A percentile compares a stretch with the other conserved stretches of the same genome.
phyloP scores from a whole-genome alignment of 1,140 invertebrate species.

The Asbolus verrucosus region DNA sequence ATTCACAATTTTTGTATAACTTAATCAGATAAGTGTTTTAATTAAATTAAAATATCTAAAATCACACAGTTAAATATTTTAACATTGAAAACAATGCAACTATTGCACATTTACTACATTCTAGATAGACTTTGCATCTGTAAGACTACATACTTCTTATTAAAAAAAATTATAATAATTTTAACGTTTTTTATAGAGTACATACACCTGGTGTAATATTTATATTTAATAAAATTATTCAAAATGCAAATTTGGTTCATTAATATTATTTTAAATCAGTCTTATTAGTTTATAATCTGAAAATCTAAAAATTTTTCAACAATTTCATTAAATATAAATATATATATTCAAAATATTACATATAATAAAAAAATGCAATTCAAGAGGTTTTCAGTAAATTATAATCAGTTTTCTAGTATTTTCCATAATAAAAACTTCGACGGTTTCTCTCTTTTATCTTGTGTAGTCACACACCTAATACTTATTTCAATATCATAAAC shows the following conservation, averaged over 20 bases:
- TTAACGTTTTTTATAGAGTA: conserved; percentile 31
- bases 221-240: conserved; percentile 43
- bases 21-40: conserved; percentile 30
- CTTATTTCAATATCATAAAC: no score
- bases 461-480: no score
- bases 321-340: conserved; percentile 42
- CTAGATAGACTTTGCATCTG: conserved; percentile 20
- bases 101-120: conserved; percentile 40
- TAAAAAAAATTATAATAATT: conserved; percentile 29
- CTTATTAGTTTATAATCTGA: conserved; percentile 39
- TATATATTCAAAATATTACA: neutral
- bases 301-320: conserved; percentile 34
- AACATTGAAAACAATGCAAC: conserved; percentile 42
- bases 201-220: conserved; percentile 35
- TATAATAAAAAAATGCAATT: neutral
- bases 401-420: no score
- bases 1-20: neutral
- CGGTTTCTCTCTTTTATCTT: no score
- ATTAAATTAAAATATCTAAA: conserved; percentile 38
- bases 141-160: conserved; percentile 16
- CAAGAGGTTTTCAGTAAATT: no score
- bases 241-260: conserved; percentile 46
- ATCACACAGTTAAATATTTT: conserved; percentile 42
- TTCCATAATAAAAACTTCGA: no score
- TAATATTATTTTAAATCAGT: conserved; percentile 43